phyloP scores from a whole-genome alignment of 1,140 invertebrate species.

The Pseudobourletiella spinata region DNA sequence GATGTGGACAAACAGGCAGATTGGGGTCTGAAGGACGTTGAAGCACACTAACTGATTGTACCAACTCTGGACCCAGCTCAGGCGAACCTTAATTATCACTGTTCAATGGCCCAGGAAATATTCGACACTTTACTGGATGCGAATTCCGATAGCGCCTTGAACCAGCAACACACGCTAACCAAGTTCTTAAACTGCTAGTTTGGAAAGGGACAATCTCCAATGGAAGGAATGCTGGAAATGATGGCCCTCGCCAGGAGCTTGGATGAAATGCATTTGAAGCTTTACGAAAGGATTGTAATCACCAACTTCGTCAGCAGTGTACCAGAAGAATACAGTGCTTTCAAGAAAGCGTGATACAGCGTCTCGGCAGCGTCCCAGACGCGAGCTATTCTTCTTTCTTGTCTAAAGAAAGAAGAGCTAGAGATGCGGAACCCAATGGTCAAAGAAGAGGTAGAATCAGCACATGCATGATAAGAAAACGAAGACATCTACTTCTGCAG shows the following conservation, averaged over 20 bases:
- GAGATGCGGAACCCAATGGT: neutral
- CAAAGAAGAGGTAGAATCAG: neutral
- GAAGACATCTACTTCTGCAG: too few species aligned
- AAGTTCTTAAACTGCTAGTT: slow-evolving; percentile 1
- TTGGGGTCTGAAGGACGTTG: too few species aligned
- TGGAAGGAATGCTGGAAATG: neutral
- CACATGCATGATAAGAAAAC: too few species aligned
- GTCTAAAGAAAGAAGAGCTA: slow-evolving; percentile 2
- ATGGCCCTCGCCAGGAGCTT: neutral
- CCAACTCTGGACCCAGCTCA: too few species aligned
- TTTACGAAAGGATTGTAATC: neutral
- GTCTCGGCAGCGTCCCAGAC: neutral
- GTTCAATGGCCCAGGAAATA: too few species aligned
- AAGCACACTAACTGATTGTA: too few species aligned
- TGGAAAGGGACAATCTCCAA: neutral
- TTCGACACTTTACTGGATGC: too few species aligned
- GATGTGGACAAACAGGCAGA: too few species aligned
- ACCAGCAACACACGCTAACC: slow-evolving; percentile 6
- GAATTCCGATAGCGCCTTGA: too few species aligned
- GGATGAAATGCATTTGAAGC: neutral
- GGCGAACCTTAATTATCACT: too few species aligned
- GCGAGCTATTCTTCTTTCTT: neutral
- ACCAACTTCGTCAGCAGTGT: neutral
- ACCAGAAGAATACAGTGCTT: neutral
- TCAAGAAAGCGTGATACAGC: slow-evolving; percentile 7